A percentile compares a stretch with the other conserved stretches of the same genome.
Conservation (phyloP, 1,140 invertebrate genomes). For the Platyscapa corneri region DNA sequence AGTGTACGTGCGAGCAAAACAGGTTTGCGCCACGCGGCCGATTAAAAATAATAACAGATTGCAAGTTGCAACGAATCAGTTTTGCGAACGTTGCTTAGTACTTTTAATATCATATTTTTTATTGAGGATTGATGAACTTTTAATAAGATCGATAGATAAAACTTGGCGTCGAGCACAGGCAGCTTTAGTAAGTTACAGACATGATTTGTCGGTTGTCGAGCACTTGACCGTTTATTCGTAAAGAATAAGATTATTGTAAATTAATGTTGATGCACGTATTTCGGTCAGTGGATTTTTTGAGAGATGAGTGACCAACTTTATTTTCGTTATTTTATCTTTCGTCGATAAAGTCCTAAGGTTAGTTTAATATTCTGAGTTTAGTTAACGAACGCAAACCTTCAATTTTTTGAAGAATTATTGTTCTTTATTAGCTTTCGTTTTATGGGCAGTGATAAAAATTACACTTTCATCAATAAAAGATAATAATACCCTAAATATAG, state of each 20-base stretch:
- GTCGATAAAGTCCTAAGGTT: too few species aligned
- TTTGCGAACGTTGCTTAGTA: background rate
- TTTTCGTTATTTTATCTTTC: background rate
- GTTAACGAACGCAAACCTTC: too few species aligned
- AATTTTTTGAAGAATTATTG: too few species aligned
- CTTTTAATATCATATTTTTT: background rate
- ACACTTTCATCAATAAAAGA: too few species aligned
- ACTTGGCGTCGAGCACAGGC: background rate
- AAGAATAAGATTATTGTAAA: too few species aligned
- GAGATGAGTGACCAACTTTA: background rate
- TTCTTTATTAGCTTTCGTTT: too few species aligned
- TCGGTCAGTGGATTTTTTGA: background rate
- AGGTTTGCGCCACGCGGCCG: background rate
- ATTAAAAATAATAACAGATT: constrained; percentile 48
- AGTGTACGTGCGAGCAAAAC: background rate
- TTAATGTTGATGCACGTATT: background rate
- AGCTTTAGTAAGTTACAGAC: background rate
- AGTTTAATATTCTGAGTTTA: too few species aligned
- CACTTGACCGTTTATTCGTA: too few species aligned
- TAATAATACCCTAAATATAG: too few species aligned
- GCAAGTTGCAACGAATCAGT: constrained; percentile 2
- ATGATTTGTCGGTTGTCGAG: background rate
- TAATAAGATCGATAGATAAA: background rate
- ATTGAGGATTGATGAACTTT: background rate
- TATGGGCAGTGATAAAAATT: too few species aligned